Evolutionary conservation across 2,113 vertebrate species (phyloP).

Genomic region (Aptenodytes patagonicus): DNA sequence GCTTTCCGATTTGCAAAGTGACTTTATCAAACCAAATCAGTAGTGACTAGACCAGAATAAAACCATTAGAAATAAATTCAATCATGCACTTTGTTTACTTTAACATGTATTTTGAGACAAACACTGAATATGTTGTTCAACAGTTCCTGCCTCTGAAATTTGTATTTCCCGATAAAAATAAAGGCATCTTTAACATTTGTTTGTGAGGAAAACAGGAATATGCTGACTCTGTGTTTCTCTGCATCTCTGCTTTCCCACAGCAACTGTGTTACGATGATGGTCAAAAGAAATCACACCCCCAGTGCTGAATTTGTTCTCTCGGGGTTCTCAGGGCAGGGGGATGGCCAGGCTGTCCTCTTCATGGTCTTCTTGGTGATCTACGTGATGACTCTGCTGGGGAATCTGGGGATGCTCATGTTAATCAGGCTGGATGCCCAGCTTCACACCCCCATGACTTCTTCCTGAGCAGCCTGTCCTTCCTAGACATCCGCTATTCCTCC

Average conservation of each 20-base stretch:
- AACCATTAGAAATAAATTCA: neutral
- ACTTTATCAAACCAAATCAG: neutral
- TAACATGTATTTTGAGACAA: neutral
- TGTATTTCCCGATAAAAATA: neutral
- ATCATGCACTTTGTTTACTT: neutral
- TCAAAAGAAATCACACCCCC: neutral
- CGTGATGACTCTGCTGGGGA: neutral
- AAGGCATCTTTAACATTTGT: neutral
- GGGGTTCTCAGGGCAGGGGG: neutral
- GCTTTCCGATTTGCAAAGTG: neutral
- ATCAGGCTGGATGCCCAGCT: neutral
- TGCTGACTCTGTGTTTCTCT: neutral
- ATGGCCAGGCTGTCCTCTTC: neutral
- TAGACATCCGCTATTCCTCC: slow-evolving; percentile 1
- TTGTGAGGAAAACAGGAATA: neutral
- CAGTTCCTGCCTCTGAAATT: neutral
- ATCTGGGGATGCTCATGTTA: neutral
- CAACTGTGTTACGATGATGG: neutral
- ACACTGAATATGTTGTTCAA: neutral
- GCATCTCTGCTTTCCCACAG: neutral
- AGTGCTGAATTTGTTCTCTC: neutral
- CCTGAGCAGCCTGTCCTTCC: neutral
- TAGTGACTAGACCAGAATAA: neutral
- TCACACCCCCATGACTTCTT: slow-evolving; percentile 9
- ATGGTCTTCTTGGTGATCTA: neutral